Evolutionary conservation across 2,888 invertebrate genomes (phyloP), one percentile per base, ranked within the genome.

Genomic region (Papilio gigon): DNA sequence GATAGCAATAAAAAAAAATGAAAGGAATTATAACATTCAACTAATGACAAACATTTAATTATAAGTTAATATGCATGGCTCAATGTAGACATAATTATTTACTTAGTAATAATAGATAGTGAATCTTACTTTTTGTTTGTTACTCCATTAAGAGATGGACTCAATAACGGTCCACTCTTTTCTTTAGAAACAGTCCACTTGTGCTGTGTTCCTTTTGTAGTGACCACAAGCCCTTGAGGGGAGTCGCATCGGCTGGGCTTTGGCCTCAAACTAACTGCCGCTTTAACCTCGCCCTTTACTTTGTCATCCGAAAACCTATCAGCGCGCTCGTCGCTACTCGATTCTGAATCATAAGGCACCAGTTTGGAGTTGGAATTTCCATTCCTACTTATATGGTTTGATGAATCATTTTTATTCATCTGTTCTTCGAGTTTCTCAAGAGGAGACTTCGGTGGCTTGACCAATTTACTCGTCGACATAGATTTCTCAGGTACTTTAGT

Each of bases 281-380:
- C 73, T 6, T 70, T 63, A 9, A 68, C 71, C 17, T 75, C 77
- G 70, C 71, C 76, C 74, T 72, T 77, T 14, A 70, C 50, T 68
- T 77, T 76, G 14, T 79, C 79, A 3, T 78, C 78, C 25, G 35
- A 67, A 8, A 69, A 61, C 70, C 77, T 74, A 2, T 79, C 83
- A 20, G 60, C 72, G 0, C 86, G 82, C 77, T 90, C 90, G 70
- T 92, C 92, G 4, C 90, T 86, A 71, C 92, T 94, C 0, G 94
- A 93, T 77, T 93, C 94, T 0, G 93, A 93, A 76, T 93, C 94
- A 75, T 94, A 94, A 25, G 94, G 94, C 68, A 94, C 94, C 66
- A 94, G 85, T 73, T 86, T 85, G 12, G 89, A 86, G 40, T 80
- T 78, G 22, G 80, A 73, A 71, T 77, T 78, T 2, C 85, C 86